Evolutionary conservation across 2,113 vertebrate species (phyloP).

Genomic region (Sinocyclocheilus anshuiensis): DNA sequence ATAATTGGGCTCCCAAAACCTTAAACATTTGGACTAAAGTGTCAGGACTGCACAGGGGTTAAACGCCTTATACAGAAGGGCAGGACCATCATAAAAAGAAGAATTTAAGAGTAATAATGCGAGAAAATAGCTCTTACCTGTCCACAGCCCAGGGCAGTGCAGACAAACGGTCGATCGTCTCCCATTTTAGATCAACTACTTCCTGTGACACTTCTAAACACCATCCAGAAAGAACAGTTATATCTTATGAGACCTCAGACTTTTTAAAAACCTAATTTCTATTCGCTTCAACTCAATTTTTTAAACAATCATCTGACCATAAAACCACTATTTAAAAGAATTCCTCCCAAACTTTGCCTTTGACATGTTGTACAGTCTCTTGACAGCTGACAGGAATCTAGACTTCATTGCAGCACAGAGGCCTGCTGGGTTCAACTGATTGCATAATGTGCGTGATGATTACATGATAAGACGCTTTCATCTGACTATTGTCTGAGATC

Average conservation of each 20-base stretch:
- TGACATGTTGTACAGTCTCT: background rate
- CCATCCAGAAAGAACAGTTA: slow-evolving; percentile 45
- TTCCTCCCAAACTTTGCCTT: slow-evolving; percentile 2
- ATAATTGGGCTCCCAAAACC: too few relatives aligned
- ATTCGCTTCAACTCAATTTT: background rate
- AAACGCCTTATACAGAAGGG: background rate
- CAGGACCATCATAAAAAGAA: background rate
- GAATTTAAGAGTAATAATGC: background rate
- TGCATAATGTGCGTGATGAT: slow-evolving; percentile 18
- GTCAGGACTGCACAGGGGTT: too few relatives aligned
- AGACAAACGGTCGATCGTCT: slow-evolving; percentile 97
- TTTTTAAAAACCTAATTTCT: background rate
- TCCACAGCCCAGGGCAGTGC: slow-evolving; percentile 91
- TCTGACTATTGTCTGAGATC: slow-evolving; percentile 20
- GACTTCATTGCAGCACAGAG: slow-evolving; percentile 19
- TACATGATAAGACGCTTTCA: slow-evolving; percentile 30
- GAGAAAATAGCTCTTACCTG: slow-evolving; percentile 81
- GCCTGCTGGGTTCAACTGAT: slow-evolving; percentile 21
- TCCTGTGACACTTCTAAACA: slow-evolving; percentile 57
- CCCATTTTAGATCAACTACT: slow-evolving; percentile 80
- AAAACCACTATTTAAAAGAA: background rate
- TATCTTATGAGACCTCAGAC: background rate
- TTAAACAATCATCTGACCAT: background rate
- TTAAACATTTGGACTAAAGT: too few relatives aligned
- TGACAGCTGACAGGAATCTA: slow-evolving; percentile 17